Percentiles rank a stretch among this genome's conserved stretches.
Conservation (phyloP, 2,888 invertebrate genomes). For the Aspidapion aeneum region DNA sequence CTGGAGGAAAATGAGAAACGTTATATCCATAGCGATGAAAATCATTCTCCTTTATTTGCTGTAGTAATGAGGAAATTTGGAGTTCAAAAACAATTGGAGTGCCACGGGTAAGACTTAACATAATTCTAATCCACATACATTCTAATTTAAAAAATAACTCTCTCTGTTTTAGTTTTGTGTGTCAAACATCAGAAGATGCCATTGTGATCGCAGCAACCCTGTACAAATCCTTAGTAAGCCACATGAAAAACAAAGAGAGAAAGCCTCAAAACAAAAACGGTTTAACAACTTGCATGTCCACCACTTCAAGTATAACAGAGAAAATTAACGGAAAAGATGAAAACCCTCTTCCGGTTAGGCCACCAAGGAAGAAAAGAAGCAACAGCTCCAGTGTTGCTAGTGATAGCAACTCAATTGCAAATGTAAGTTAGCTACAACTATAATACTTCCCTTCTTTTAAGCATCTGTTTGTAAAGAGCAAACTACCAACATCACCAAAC, state of each 20-base stretch:
- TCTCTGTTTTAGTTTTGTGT: slow-evolving; percentile 67
- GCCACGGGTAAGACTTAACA: slow-evolving; percentile 66
- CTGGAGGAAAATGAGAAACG: slow-evolving; percentile 55
- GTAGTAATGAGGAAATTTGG: slow-evolving; percentile 84
- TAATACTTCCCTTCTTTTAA: background rate
- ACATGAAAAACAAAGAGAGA: slow-evolving; percentile 64
- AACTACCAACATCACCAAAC: background rate
- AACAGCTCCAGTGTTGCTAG: slow-evolving; percentile 60
- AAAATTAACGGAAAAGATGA: slow-evolving; percentile 26
- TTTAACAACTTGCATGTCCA: slow-evolving; percentile 73
- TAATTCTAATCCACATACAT: too few relatives aligned
- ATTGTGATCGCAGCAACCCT: slow-evolving; percentile 88
- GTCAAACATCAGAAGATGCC: slow-evolving; percentile 86
- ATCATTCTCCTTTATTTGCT: slow-evolving; percentile 83
- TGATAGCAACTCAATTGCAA: slow-evolving; percentile 39
- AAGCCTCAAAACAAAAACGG: slow-evolving; percentile 69
- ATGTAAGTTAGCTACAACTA: slow-evolving; percentile 15
- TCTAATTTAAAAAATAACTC: too few relatives aligned
- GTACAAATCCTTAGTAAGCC: slow-evolving; percentile 83
- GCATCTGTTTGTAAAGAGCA: too few relatives aligned
- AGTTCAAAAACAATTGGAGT: slow-evolving; percentile 76
- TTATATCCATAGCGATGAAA: slow-evolving; percentile 50
- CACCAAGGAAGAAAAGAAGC: slow-evolving; percentile 71
- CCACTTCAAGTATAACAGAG: slow-evolving; percentile 58
- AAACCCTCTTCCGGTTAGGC: slow-evolving; percentile 58